Evolutionary conservation across 2,888 invertebrate species (phyloP).

Genomic region (Macroteleia sp.): DNA sequence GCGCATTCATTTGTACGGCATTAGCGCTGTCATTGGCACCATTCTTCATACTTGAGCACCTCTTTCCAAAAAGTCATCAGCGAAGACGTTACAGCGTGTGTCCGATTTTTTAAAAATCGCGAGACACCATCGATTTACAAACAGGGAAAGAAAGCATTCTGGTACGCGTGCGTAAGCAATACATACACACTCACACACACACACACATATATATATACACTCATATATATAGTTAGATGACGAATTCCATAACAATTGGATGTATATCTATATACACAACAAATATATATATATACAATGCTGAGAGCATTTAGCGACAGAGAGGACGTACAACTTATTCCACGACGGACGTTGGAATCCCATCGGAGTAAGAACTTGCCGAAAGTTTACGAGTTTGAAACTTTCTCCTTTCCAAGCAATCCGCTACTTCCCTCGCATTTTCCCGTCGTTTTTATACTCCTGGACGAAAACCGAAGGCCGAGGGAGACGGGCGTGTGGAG

Average conservation of each 20-base stretch:
- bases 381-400: conserved; percentile 77
- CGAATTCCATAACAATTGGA: too few species aligned
- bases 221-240: too few species aligned
- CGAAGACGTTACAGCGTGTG: conserved; percentile 1
- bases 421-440: conserved; percentile 67
- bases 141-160: conserved; percentile 10
- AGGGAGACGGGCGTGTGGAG: conserved; percentile 52
- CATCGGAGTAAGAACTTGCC: conserved; percentile 75
- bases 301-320: conserved; percentile 54
- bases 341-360: conserved; percentile 75
- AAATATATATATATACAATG: too few species aligned
- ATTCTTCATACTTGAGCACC: conserved; percentile 78
- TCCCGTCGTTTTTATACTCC: conserved; percentile 56
- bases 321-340: conserved; percentile 69
- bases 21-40: conserved; percentile 82
- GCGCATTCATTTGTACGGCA: conserved; percentile 83
- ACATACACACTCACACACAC: too few species aligned
- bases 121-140: conserved; percentile 7
- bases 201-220: too few species aligned
- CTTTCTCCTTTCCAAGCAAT: conserved; percentile 74
- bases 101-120: conserved; percentile 6
- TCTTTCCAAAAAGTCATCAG: conserved; percentile 8
- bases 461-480: conserved; percentile 46
- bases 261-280: too few species aligned
- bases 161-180: conserved; percentile 36